A percentile compares a stretch with the other conserved stretches of the same genome.
These are phyloP conservation scores for Xyrauchen texanus DNA, from an alignment of 2,113 vertebrate species.

Conservation along the genomic window DNA sequence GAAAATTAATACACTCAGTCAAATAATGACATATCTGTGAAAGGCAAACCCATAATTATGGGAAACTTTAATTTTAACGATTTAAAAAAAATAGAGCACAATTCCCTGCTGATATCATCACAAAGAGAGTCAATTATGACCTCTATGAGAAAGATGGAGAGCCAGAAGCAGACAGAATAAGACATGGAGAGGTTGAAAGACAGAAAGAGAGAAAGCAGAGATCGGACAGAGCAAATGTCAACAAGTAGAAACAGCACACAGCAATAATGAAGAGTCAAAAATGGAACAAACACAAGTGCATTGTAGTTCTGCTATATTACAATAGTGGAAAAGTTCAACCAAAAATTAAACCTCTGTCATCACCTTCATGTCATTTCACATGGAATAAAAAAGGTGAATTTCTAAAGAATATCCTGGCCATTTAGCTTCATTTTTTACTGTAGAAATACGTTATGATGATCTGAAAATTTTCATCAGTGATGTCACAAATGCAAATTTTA, in stretches of 20 bases:
- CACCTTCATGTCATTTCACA: too few relatives aligned
- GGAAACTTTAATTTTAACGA: constrained; percentile 38
- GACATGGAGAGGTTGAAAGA: not conserved
- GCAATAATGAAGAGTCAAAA: constrained; percentile 1
- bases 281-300: constrained; percentile 17
- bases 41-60: constrained; percentile 23
- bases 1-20: constrained; percentile 19
- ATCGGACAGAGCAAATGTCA: not conserved
- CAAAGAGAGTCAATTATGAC: constrained; percentile 18
- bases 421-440: too few relatives aligned
- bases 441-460: too few relatives aligned
- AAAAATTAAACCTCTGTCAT: too few relatives aligned
- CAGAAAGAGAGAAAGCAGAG: not conserved
- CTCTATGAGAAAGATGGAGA: not conserved
- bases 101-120: constrained; percentile 1
- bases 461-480: too few relatives aligned
- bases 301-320: not conserved
- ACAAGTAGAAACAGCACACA: not conserved
- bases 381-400: too few relatives aligned
- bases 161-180: too few relatives aligned
- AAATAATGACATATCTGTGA: constrained; percentile 21
- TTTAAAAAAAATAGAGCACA: constrained; percentile 26
- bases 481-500: too few relatives aligned
- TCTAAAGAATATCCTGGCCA: too few relatives aligned
- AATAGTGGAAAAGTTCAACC: too few relatives aligned